These are phyloP conservation scores for Tachypleus tridentatus DNA, from an alignment of 1,140 invertebrate species.

Conservation along the genomic window DNA sequence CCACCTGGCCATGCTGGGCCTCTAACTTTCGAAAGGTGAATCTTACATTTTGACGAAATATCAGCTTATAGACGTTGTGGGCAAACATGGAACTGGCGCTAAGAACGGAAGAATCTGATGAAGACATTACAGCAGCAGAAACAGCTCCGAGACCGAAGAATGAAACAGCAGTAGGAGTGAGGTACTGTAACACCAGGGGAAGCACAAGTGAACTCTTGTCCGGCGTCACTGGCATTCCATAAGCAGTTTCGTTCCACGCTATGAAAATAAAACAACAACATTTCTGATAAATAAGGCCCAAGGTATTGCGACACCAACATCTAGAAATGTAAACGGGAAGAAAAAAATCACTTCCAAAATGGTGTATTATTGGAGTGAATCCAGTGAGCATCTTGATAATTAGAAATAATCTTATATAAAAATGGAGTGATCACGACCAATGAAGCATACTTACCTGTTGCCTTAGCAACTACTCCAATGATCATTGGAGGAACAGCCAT, in stretches of 20 bases:
- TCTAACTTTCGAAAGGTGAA: too few relatives aligned
- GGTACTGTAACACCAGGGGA: slow-evolving; percentile 89
- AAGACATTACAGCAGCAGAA: slow-evolving; percentile 96
- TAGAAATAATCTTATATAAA: too few relatives aligned
- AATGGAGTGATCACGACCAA: too few relatives aligned
- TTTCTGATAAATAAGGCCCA: too few relatives aligned
- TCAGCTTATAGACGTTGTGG: slow-evolving; percentile 91
- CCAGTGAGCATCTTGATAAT: too few relatives aligned
- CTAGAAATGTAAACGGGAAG: too few relatives aligned
- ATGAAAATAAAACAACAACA: slow-evolving; percentile 2
- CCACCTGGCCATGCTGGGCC: too few relatives aligned
- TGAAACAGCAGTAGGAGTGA: slow-evolving; percentile 81
- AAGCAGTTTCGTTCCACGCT: slow-evolving; percentile 78
- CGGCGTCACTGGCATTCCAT: slow-evolving; percentile 49
- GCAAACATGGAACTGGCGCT: slow-evolving; percentile 98
- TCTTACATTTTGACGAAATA: slow-evolving; percentile 76
- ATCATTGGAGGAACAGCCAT: slow-evolving; percentile 94
- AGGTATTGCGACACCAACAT: too few relatives aligned
- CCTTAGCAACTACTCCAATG: slow-evolving; percentile 93
- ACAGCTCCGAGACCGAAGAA: slow-evolving; percentile 97
- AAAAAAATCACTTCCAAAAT: too few relatives aligned
- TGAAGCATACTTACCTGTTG: slow-evolving; percentile 56
- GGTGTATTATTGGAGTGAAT: too few relatives aligned
- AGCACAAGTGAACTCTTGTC: slow-evolving; percentile 76
- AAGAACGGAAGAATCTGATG: slow-evolving; percentile 91